Base-by-base conservation (phyloP, 2,888 invertebrate species). In the Antheraea assamensis region DNA sequence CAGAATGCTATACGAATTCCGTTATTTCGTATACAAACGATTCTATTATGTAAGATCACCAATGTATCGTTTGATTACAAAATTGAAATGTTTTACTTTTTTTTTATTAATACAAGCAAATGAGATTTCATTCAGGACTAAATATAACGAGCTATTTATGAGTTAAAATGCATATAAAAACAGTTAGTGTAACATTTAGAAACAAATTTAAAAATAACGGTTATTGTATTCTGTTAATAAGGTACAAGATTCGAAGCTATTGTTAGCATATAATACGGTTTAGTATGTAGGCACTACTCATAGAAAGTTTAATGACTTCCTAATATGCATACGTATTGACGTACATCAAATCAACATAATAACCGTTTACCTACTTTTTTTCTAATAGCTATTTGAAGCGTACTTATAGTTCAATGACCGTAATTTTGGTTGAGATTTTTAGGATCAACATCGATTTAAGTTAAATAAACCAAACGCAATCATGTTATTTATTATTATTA, bases 1-100 rank as follows among this genome's bases (percentile, higher is more conserved):
- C 78, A 80, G 81, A 35, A 68, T 68, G 35, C 35, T 31, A 66
- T 66, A 66, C 30, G 30, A 19, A 66, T 66, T 31, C 31, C 31
- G 66, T 66, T 35, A 64, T 64, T 68, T 35, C 68, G 35, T 68
- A 68, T 31, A 30, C 30, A 30, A 24, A n/a, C 24, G 24, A 58
- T 10, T 58, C 2, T n/a, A 15, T 27, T 64, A 64, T 30, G 27
- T 30, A 64, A 64, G 30, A 64, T 27, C 13, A 30, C 61, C 5
- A n/a, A n/a, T n/a, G n/a, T n/a, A n/a, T n/a, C n/a, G n/a, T n/a
- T n/a, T n/a, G n/a, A n/a, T n/a, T n/a, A n/a, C n/a, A n/a, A n/a
- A n/a, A n/a, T n/a, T n/a, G n/a, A n/a, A n/a, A n/a, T n/a, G n/a
- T n/a, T n/a, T n/a, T n/a, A n/a, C n/a, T n/a, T n/a, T n/a, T n/a